phyloP scores from a whole-genome alignment of 37 sponge, comb jelly and placozoan genomes.

The Dysidea cf. avara region DNA sequence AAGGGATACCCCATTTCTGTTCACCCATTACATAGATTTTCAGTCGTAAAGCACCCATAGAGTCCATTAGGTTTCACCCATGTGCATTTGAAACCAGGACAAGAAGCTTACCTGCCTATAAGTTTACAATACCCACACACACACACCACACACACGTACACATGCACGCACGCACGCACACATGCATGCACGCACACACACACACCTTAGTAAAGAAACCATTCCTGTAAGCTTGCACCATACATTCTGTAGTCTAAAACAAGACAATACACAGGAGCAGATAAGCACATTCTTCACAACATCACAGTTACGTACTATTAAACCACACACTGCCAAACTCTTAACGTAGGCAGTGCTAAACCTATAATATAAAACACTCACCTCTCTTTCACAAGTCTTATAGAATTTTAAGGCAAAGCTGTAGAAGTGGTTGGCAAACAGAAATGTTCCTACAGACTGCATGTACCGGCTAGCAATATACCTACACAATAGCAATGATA shows the following conservation, averaged over 20 bases:
- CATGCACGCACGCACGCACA: too few relatives aligned
- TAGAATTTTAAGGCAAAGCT: conserved; percentile 52
- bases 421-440: conserved; percentile 58
- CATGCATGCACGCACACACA: too few relatives aligned
- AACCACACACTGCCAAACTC: not conserved
- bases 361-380: conserved; percentile 6
- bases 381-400: conserved; percentile 52
- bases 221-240: conserved; percentile 81
- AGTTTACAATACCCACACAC: too few relatives aligned
- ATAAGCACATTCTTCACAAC: not conserved
- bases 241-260: conserved; percentile 70
- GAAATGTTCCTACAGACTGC: conserved; percentile 63
- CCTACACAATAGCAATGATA: not conserved
- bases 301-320: not conserved
- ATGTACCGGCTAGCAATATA: conserved; percentile 44
- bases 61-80: too few relatives aligned
- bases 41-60: too few relatives aligned
- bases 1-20: too few relatives aligned
- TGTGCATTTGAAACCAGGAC: too few relatives aligned
- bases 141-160: too few relatives aligned
- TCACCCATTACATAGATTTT: too few relatives aligned
- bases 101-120: too few relatives aligned
- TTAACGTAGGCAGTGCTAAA: not conserved
- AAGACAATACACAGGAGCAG: not conserved
- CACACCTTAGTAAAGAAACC: conserved; percentile 75